Evolutionary conservation across 2,888 invertebrate species (phyloP), one percentile per base, ranked within the genome.

Genomic region (Drosophila affinis): DNA sequence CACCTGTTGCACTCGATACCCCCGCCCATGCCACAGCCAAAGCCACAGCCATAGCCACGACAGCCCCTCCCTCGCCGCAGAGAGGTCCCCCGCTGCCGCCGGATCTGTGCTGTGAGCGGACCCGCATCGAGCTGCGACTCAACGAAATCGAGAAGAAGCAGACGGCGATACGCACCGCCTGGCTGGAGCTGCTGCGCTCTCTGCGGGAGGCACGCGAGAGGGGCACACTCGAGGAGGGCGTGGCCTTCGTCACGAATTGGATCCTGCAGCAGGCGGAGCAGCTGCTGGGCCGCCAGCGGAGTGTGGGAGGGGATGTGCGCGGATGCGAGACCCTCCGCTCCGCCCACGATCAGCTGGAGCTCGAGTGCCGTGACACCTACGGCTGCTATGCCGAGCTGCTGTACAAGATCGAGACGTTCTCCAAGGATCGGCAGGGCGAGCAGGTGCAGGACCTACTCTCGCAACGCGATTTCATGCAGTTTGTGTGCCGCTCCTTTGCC

Each of bases 391-490:
- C 96, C 0, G 96, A 96, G 88, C 90, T 96, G 51, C 93, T 96
- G 12, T 95, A 96, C 89, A 94, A 95, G 91, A 95, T 96, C 57
- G 95, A 95, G 55, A 93, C 93, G 52, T 92, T 95, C 63, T 92
- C 94, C 1, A 92, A 93, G 45, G 53, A 93, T 92, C 54, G 91
- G 88, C 59, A 89, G 85, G 52, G 58, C 4, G 87, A 80, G 53
- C 77, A 73, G 1, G 67, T 72, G 14, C 94, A 93, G 85, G 96
- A 96, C 90, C 92, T 97, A 54, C 92, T 94, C 71, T 95, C 95
- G 1, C 95, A 96, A 85, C 93, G 95, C 72, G 96, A 96, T 88
- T 96, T 96, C 89, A 96, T 97, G 95, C 96, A 96, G 91, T 96
- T 95, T 71, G 95, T 96, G 0, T 96, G 96, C 82, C 94, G 95